Base-by-base conservation (phyloP, 2,888 invertebrate genomes). In the Ectropis crepuscularia region DNA sequence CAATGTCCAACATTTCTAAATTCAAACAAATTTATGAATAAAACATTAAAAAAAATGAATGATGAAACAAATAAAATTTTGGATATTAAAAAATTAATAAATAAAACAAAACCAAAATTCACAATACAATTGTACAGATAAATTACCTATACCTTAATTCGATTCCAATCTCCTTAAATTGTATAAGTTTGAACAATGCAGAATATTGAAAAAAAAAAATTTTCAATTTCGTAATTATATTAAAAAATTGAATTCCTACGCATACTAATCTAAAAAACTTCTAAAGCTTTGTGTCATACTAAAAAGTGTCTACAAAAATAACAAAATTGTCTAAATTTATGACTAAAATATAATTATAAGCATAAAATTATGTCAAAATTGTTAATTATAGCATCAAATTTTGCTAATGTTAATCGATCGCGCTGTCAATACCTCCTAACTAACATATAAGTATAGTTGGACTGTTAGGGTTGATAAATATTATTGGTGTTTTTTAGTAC, bases 1-100 rank as follows among this genome's bases (percentile, higher is more conserved):
- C 57, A 53, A 66, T 79, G 80, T 82, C 84, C 85, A 78, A 76
- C 74, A 72, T 75, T 68, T 74, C 74, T 65, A 66, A 68, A 65
- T 61, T 28, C 16, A 28, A 28, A 28, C 16, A 28, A 28, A 28
- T 28, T 28, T 28, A 28, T 28, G 4, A 2, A 28, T 2, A 28
- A 28, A 28, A 28, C 16, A 28, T 1, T 28, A 4, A 28, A 1
- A 28, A n/a, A 2, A 28, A 28, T 28, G 16, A 16, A 8, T 16
- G 16, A 11, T 46, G 16, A 9, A 46, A 12, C 46, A 8, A 16
- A 7, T 6, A 2, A 5, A 46, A 2, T 8, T 7, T 16, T 46
- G 8, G 46, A 7, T n/a, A n/a, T n/a, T 16, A 16, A 46, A 5
- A n/a, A 7, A 37, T 37, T 36, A 6, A 2, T 46, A 46, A 46